Conservation (phyloP, 2,797 vertebrate species). For the Chlorospingus flavigularis region DNA sequence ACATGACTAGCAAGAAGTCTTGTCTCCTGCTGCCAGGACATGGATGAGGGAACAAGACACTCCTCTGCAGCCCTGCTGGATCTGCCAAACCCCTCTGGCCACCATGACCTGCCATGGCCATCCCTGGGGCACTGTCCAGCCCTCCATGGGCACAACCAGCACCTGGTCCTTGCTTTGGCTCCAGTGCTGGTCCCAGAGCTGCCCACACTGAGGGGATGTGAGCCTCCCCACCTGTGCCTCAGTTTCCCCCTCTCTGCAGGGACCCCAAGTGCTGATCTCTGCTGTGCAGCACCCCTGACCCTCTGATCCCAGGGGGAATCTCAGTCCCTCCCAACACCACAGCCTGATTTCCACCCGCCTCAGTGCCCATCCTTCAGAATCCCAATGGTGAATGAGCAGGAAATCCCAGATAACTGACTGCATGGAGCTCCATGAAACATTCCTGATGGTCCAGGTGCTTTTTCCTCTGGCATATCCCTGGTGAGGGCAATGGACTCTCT, state of each 20-base stretch:
- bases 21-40: slow-evolving; percentile 1
- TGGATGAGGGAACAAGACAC: neutral
- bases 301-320: neutral
- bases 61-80: neutral
- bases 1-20: neutral
- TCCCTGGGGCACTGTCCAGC: neutral
- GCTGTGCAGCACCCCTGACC: neutral
- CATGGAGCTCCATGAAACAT: accelerated
- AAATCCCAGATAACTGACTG: accelerated
- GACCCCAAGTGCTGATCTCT: neutral
- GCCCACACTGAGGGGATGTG: accelerated
- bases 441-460: neutral
- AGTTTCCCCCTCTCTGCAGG: neutral
- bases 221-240: neutral
- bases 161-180: neutral
- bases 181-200: neutral
- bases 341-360: neutral
- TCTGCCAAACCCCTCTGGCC: neutral
- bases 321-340: neutral
- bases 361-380: accelerated
- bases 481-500: accelerated
- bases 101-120: accelerated
- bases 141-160: neutral
- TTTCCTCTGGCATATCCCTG: neutral
- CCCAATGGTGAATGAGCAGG: accelerated